Evolutionary conservation across 2,888 invertebrate genomes (phyloP), one percentile per base, ranked within the genome.

Genomic region (Hypselothyrea guttata): DNA sequence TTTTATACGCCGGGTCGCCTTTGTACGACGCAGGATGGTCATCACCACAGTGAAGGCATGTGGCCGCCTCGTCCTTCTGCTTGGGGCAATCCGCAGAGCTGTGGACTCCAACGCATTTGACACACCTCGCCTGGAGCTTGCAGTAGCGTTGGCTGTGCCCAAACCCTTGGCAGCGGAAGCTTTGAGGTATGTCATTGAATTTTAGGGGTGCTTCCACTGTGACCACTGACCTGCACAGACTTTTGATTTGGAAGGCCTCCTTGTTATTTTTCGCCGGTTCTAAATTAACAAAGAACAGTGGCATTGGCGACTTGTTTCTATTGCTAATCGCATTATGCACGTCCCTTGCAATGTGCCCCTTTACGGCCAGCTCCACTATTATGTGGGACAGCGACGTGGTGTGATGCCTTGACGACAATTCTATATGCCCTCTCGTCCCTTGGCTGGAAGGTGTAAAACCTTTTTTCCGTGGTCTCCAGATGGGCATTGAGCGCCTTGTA

Each of bases 381-480:
- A 38, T 49, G 30, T 31, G 15, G 28, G 22, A 28, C 7, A 18
- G 13, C 12, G 4, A 7, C 8, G 49, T 49, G 18, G 49, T 31
- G 38, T 30, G 16, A 13, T 9, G 38, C 38, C 30, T 49, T 49
- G 28, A 49, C 16, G 15, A 49, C 49, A n/a, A 51, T 40, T 18
- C 41, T 30, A 16, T 51, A 51, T 9, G 49, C 49, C 18, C 41
- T 35, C 18, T 51, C 49, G 15, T 51, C 41, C 12, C 33, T 15
- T 34, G 34, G 34, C 13, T 34, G 34, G 7, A 34, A 34, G 34
- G 34, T 34, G 34, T 13, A 34, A 11, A 34, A 34, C 9, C 34
- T 34, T 11, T 34, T 34, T 4, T 34, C 13, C 12, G 11, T 34
- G 4, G 13, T 34, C 11, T 34, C 11, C 34, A 34, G n/a, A 13